Percentiles rank a stretch among this genome's conserved stretches.
Evolutionary conservation across 2,888 invertebrate species (phyloP).

Genomic region (Nephrotoma appendiculata): DNA sequence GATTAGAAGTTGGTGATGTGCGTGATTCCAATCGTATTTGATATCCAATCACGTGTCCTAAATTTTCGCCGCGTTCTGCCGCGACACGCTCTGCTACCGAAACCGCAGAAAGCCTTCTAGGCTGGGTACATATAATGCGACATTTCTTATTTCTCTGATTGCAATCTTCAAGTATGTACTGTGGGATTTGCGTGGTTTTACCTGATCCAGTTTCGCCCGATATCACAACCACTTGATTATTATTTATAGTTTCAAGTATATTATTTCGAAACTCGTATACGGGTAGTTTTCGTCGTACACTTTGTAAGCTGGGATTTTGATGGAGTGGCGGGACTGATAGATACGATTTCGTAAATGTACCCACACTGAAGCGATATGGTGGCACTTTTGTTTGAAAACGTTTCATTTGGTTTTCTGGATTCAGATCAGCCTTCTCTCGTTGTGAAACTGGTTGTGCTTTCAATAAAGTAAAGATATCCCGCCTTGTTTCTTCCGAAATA

Average conservation of each 20-base stretch:
- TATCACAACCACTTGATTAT: constrained; percentile 58
- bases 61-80: constrained; percentile 52
- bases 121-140: constrained; percentile 86
- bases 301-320: not conserved
- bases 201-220: constrained; percentile 84
- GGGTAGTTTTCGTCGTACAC: constrained; percentile 48
- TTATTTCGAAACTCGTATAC: constrained; percentile 49
- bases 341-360: not conserved
- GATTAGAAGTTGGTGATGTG: constrained; percentile 18
- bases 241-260: constrained; percentile 48
- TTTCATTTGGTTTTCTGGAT: constrained; percentile 51
- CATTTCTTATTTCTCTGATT: constrained; percentile 45
- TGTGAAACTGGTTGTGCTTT: constrained; percentile 41
- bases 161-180: constrained; percentile 73
- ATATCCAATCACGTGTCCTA: constrained; percentile 65
- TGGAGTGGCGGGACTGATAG: constrained; percentile 2
- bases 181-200: constrained; percentile 92
- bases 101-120: constrained; percentile 79
- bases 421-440: constrained; percentile 54
- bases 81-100: constrained; percentile 75
- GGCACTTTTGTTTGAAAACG: constrained; percentile 34
- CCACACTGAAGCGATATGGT: constrained; percentile 3
- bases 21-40: constrained; percentile 76
- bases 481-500: constrained; percentile 45
- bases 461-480: constrained; percentile 44